phyloP scores from a whole-genome alignment of 2,888 invertebrate species.

The Adela reaumurella region DNA sequence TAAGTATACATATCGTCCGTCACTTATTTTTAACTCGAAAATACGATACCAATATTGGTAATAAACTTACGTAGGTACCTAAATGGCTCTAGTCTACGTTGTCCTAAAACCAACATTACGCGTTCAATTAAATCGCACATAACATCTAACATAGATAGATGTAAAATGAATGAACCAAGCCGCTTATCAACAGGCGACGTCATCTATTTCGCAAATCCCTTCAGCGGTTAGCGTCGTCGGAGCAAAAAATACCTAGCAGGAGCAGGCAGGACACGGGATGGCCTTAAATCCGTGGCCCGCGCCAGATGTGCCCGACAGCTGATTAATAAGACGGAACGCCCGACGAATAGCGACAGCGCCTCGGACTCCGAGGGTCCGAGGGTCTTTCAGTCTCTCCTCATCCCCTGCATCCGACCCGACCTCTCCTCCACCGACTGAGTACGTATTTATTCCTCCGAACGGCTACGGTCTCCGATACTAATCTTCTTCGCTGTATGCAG shows the following conservation, averaged over 20 bases:
- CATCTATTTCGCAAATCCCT: background rate
- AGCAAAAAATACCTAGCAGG: background rate
- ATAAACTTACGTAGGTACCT: too few species aligned
- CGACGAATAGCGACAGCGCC: background rate
- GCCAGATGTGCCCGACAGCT: constrained; percentile 52
- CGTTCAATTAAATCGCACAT: too few species aligned
- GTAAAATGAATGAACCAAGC: background rate
- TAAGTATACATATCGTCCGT: too few species aligned
- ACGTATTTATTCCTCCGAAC: too few species aligned
- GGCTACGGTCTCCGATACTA: too few species aligned
- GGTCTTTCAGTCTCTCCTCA: background rate
- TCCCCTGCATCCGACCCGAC: background rate
- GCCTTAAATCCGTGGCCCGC: constrained; percentile 12
- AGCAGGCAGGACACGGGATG: background rate
- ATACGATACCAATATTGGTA: too few species aligned
- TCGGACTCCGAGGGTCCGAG: background rate
- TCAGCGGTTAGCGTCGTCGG: background rate
- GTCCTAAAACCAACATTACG: too few species aligned
- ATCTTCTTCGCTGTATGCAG: too few species aligned
- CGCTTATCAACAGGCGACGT: background rate
- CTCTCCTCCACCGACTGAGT: too few species aligned
- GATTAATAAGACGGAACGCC: constrained; percentile 38
- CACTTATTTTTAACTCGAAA: too few species aligned
- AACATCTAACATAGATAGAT: too few species aligned
- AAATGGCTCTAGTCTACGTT: too few species aligned